Evolutionary conservation across 2,888 invertebrate species (phyloP).

Genomic region (Lasioglossum villosulum): DNA sequence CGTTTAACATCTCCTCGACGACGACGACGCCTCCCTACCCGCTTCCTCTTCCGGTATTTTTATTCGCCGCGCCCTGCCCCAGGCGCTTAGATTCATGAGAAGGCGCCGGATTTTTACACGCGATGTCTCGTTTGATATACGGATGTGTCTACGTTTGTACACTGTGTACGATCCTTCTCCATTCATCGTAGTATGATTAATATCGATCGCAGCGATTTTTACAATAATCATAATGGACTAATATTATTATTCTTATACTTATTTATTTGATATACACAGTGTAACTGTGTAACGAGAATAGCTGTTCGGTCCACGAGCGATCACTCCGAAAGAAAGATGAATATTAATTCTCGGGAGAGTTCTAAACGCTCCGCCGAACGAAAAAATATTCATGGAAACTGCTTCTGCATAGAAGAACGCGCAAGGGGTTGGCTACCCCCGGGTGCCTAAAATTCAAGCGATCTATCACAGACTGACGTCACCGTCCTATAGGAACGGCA

Average conservation of each 20-base stretch:
- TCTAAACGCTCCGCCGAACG: slow-evolving; percentile 9
- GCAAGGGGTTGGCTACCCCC: slow-evolving; percentile 47
- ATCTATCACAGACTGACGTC: slow-evolving; percentile 77
- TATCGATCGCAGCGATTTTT: neutral
- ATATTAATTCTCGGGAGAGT: slow-evolving; percentile 12
- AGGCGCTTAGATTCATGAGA: neutral
- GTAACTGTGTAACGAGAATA: neutral
- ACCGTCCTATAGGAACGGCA: slow-evolving; percentile 67
- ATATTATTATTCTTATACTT: too few species aligned
- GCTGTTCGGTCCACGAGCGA: neutral
- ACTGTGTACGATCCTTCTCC: neutral
- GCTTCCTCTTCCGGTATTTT: neutral
- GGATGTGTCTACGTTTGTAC: neutral
- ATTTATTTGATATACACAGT: too few species aligned
- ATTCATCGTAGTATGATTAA: neutral
- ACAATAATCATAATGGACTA: neutral
- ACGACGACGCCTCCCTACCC: neutral
- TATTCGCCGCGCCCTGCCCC: slow-evolving; percentile 5
- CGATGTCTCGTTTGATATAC: neutral
- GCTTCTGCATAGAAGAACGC: slow-evolving; percentile 45
- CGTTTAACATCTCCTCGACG: slow-evolving; percentile 65
- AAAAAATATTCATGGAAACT: slow-evolving; percentile 61
- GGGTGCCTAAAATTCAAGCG: slow-evolving; percentile 76
- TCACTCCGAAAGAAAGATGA: neutral
- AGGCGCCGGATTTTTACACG: neutral